Base-by-base conservation (phyloP, 1,140 invertebrate species). In the Belonocnema kinseyi region DNA sequence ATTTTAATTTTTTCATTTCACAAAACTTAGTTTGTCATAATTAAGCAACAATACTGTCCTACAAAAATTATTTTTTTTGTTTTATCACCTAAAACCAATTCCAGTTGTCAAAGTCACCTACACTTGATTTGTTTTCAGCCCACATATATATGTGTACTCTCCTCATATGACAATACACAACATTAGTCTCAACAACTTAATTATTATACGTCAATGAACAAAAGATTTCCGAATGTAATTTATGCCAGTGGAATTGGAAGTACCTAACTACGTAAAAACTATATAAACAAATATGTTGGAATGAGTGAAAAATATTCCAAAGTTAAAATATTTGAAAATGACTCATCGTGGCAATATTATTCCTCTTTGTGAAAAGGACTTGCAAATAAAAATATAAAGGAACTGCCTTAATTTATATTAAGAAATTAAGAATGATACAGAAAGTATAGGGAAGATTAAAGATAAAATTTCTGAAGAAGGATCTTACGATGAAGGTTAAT, bases 131-230 rank as follows among this genome's bases (percentile, higher is more conserved):
- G 56, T 61, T 61, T 33, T 14, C 14, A 61, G 5, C 26, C 26
- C 56, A 61, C 21, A 12, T 14, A 33, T 26, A 26, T 61, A n/a
- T n/a, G n/a, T n/a, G n/a, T n/a, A 61, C 33, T 11, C 21, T 33
- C 14, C 33, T 61, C 19, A 26, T 21, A 61, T 61, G 56, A 61
- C 56, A 61, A 61, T 61, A 12, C 56, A 26, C 19, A 19, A 33
- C 26, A 61, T 61, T 61, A 61, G 14, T 61, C 56, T 61, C 17
- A 61, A 61, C 21, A 61, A 61, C 19, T 61, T 21, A 61, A 61
- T 61, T 61, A 61, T 61, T 61, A 21, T 61, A 61, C 56, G 11
- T 26, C 56, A 61, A 61, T 33, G 56, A 26, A 61, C 56, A 61
- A 61, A 26, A 61, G 33, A 61, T 61, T 26, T 26, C 33, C 19